Base-by-base conservation (phyloP, 2,888 invertebrate genomes). In the Drosophila mimetica region DNA sequence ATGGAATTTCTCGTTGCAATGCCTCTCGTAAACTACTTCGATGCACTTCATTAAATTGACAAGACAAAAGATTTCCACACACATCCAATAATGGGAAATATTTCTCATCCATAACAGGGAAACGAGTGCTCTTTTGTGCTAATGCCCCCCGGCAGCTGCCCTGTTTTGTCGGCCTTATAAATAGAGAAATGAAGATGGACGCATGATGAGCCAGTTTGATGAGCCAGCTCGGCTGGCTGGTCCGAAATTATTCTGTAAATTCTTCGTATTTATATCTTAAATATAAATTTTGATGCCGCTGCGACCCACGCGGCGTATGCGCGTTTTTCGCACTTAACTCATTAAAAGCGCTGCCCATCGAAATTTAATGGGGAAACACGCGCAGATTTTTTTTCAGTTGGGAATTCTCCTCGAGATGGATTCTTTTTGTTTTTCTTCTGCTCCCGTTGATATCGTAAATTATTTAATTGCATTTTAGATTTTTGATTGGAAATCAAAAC, bases 271-370 rank as follows among this genome's bases (percentile, higher is more conserved):
- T 84, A 72, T 77, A 80, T 70, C 66, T 67, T 64, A 64, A 64
- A 64, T 64, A 51, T 44, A 64, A 36, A 65, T 39, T 39, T 44
- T 30, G 42, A 51, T 64, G 50, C 28, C 50, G n/a, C n/a, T n/a
- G n/a, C 73, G 54, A 30, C 75, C 70, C 71, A 76, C 75, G 72
- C 71, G 72, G 69, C 75, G 75, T 75, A 73, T 76, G 71, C 73
- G 59, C 67, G 78, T 88, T 80, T 83, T 86, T 86, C 83, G 73
- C 88, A 85, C 86, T 75, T 77, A 75, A 73, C 77, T 76, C 86
- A 79, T 79, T 87, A 77, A 75, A 65, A 39, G 30, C 55, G 64
- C 28, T 14, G 46, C 63, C 39, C 46, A 41, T 51, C 44, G 37
- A 64, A 80, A 70, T 54, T 76, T 63, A 70, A 75, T 70, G 63